Conservation (phyloP, 2,797 vertebrate genomes). For the Sebastiscus albofasciatus region DNA sequence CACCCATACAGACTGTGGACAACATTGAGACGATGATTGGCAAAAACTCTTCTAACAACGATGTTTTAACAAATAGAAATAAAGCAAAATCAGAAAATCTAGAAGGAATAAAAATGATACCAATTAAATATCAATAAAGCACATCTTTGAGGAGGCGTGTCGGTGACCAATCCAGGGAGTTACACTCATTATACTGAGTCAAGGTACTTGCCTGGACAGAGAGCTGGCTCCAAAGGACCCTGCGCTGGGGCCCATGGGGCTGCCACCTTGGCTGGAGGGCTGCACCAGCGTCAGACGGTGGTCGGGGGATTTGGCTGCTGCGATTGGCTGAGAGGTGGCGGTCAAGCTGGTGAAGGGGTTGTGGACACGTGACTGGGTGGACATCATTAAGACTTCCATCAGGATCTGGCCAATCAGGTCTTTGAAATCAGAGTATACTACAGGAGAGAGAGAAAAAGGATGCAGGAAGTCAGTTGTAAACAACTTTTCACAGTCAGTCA, state of each 20-base stretch:
- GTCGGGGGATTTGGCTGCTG: slow-evolving; percentile 92
- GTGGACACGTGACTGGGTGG: slow-evolving; percentile 92
- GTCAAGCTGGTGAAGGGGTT: slow-evolving; percentile 98
- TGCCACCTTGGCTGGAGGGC: slow-evolving; percentile 90
- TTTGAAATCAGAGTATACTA: slow-evolving; percentile 97
- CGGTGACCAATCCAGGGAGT: neutral
- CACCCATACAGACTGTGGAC: slow-evolving; percentile 94
- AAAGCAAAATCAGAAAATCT: slow-evolving; percentile 53
- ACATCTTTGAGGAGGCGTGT: neutral
- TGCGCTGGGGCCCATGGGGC: slow-evolving; percentile 90
- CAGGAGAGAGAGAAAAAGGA: neutral
- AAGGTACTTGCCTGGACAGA: slow-evolving; percentile 92
- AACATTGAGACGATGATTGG: slow-evolving; percentile 75
- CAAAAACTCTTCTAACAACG: slow-evolving; percentile 44
- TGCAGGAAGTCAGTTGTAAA: neutral
- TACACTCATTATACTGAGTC: neutral
- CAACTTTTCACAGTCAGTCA: neutral
- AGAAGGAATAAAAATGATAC: slow-evolving; percentile 5
- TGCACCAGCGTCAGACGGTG: slow-evolving; percentile 88
- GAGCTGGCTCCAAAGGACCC: slow-evolving; percentile 95
- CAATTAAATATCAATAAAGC: neutral
- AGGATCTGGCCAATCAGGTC: slow-evolving; percentile 98
- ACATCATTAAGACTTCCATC: slow-evolving; percentile 99
- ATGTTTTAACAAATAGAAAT: slow-evolving; percentile 5
- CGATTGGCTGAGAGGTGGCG: slow-evolving; percentile 95